These are phyloP conservation scores for Clangula hyemalis DNA, from an alignment of 2,797 vertebrate genomes.

Conservation along the genomic window DNA sequence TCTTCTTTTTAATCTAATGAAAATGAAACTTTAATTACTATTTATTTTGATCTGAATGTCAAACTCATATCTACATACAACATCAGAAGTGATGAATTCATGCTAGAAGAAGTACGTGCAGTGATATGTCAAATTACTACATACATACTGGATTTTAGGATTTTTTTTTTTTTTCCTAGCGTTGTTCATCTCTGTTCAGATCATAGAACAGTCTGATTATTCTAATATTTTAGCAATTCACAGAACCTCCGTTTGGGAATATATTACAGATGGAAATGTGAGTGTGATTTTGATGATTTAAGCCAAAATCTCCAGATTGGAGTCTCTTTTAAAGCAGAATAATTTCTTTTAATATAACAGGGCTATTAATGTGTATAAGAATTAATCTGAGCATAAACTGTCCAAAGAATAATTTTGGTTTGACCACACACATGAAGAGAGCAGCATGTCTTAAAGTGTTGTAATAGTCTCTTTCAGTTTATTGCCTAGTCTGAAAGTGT, in stretches of 20 bases:
- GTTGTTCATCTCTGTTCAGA: background rate
- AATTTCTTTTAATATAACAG: background rate
- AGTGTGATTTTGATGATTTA: background rate
- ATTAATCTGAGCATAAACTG: background rate
- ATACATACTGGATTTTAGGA: background rate
- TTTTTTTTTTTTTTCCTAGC: background rate
- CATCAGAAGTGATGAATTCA: background rate
- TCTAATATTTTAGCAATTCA: background rate
- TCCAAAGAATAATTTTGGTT: background rate
- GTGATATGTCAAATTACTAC: background rate
- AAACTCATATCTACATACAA: conserved; percentile 8
- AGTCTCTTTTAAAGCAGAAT: background rate
- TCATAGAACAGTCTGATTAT: background rate
- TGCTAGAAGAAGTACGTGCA: background rate
- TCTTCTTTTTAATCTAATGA: background rate
- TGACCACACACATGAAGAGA: background rate
- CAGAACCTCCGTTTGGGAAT: background rate
- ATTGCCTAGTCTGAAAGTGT: background rate
- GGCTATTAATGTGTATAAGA: background rate
- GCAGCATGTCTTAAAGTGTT: background rate
- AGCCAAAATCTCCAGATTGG: background rate
- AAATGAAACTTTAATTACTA: background rate
- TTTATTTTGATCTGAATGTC: background rate
- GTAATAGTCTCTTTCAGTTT: background rate
- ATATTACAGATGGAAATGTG: background rate